Conservation (phyloP, 1,140 invertebrate species). For the Panulirus ornatus region DNA sequence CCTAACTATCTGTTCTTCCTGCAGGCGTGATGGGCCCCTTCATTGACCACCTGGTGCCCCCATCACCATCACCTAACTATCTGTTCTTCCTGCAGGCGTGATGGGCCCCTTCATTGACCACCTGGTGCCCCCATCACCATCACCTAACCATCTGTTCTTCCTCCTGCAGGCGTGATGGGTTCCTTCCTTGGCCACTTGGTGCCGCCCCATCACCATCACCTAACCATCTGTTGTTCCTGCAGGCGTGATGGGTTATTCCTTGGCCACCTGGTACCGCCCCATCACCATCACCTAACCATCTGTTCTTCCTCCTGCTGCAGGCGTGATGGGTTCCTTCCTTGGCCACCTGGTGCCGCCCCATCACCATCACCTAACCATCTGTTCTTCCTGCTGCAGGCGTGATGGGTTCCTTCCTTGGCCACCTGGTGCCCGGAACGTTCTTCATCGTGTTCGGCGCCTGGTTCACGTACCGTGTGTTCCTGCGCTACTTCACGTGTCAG, state of each 20-base stretch:
- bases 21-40: no score
- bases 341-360: no score
- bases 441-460: conserved; percentile 80
- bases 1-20: no score
- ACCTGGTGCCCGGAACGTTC: conserved; percentile 80
- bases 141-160: not conserved
- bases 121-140: no score
- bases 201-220: no score
- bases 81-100: not conserved
- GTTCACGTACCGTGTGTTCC: conserved; percentile 79
- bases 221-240: no score
- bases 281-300: not conserved
- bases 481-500: conserved; percentile 70
- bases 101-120: no score
- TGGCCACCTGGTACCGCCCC: not conserved
- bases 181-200: conserved; percentile 77
- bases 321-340: not conserved
- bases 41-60: not conserved
- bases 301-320: not conserved
- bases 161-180: conserved; percentile 56
- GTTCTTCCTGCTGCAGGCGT: not conserved
- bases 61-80: not conserved
- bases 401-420: conserved; percentile 75
- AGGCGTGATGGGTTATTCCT: no score
- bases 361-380: no score